phyloP scores from a whole-genome alignment of 2,888 invertebrate genomes.

The Cosmia pyralina region DNA sequence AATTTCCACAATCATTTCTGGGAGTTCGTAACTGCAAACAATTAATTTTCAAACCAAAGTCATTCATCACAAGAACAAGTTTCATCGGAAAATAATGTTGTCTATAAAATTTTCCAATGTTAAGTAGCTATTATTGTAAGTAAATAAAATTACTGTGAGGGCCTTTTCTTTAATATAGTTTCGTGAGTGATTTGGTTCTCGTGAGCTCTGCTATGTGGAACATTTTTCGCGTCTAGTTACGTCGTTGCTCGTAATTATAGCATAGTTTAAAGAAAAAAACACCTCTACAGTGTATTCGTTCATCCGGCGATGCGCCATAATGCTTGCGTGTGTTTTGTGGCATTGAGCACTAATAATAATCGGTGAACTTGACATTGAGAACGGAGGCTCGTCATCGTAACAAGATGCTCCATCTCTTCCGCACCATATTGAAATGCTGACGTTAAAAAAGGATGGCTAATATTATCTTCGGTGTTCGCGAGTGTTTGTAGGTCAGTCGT shows the following conservation, averaged over 20 bases:
- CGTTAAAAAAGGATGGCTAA: conserved; percentile 82
- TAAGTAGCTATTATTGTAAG: background rate
- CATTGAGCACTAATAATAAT: conserved; percentile 90
- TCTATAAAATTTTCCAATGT: background rate
- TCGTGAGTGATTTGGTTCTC: conserved; percentile 24
- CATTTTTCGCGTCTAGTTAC: conserved; percentile 47
- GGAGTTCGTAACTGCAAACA: background rate
- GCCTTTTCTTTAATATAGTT: conserved; percentile 25
- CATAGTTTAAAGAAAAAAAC: conserved; percentile 62
- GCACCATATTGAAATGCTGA: conserved; percentile 69
- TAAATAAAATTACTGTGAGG: background rate
- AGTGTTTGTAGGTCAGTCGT: conserved; percentile 90
- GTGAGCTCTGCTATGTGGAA: conserved; percentile 28
- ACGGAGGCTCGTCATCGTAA: conserved; percentile 89
- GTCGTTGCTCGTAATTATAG: conserved; percentile 59
- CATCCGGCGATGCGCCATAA: conserved; percentile 78
- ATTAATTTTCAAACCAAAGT: conserved; percentile 2
- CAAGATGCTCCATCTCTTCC: conserved; percentile 83
- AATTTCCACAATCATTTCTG: conserved; percentile 2
- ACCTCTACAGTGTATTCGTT: conserved; percentile 69
- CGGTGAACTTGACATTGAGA: conserved; percentile 91
- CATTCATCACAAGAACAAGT: conserved; percentile 2
- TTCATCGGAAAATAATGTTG: background rate
- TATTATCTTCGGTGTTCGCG: conserved; percentile 83
- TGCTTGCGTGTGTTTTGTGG: conserved; percentile 87